Conservation (phyloP, 1,140 invertebrate genomes). For the Ephestia elutella region DNA sequence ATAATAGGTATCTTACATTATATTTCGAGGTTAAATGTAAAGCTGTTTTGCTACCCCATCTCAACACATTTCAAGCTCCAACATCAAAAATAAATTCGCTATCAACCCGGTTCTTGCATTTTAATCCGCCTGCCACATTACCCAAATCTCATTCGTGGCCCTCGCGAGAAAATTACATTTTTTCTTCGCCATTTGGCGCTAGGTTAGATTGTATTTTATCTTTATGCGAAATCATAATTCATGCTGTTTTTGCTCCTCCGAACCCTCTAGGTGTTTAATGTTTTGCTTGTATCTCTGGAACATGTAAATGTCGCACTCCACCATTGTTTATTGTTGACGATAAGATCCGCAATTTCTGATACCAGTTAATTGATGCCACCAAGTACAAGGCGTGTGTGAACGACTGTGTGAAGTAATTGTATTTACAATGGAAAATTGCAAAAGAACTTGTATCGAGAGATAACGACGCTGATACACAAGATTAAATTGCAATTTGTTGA, state of each 20-base stretch:
- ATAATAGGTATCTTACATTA: too few relatives aligned
- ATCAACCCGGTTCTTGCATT: conserved; percentile 5
- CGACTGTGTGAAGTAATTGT: conserved; percentile 7
- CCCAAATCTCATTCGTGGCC: conserved; percentile 37
- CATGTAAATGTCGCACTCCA: conserved; percentile 40
- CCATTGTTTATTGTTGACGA: conserved; percentile 41
- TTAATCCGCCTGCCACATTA: conserved; percentile 3
- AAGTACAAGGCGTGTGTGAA: conserved; percentile 13
- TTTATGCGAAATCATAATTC: conserved; percentile 71
- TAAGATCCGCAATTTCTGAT: conserved; percentile 35
- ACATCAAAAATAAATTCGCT: conserved; percentile 4
- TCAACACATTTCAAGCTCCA: background rate
- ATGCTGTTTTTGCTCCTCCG: conserved; percentile 54
- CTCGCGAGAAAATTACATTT: conserved; percentile 60
- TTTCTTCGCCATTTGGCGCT: conserved; percentile 61
- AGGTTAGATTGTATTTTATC: conserved; percentile 67
- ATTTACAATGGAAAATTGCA: conserved; percentile 5
- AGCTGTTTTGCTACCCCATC: too few relatives aligned
- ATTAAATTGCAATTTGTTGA: conserved; percentile 3
- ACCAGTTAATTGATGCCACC: conserved; percentile 31
- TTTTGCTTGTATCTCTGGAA: conserved; percentile 46
- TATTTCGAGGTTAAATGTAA: too few relatives aligned
- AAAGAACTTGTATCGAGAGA: conserved; percentile 1
- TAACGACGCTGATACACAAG: background rate
- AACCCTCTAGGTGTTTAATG: conserved; percentile 55